Percentiles rank a stretch among this genome's conserved stretches.
These are phyloP conservation scores for Turritopsis dohrnii DNA, from an alignment of 30 jellyfish, hydroid and myxozoan species.

Conservation along the genomic window DNA sequence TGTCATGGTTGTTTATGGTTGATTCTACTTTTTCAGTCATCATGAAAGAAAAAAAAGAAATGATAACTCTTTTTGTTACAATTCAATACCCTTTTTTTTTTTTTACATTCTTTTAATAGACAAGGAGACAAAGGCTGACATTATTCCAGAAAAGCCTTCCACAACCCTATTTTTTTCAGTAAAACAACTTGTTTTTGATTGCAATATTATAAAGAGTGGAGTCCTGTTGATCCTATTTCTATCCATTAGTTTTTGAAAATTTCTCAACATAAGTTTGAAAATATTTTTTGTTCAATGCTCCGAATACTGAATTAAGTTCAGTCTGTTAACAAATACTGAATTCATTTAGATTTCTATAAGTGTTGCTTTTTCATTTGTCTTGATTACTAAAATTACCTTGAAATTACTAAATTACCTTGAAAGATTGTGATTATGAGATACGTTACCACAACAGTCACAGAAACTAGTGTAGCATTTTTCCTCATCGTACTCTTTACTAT, in stretches of 20 bases:
- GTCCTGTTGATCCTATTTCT: background rate
- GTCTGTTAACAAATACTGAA: too few relatives aligned
- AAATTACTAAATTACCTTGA: background rate
- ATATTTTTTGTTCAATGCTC: background rate
- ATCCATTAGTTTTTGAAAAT: background rate
- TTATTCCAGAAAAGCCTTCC: too few relatives aligned
- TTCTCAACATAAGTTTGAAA: background rate
- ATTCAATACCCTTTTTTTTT: too few relatives aligned
- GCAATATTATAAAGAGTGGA: background rate
- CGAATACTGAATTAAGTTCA: background rate
- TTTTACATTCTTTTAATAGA: too few relatives aligned
- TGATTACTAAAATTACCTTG: too few relatives aligned
- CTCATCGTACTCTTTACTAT: background rate
- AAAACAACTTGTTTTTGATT: too few relatives aligned
- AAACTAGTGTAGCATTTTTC: background rate
- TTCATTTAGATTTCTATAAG: too few relatives aligned
- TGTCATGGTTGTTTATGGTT: background rate
- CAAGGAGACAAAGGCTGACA: too few relatives aligned
- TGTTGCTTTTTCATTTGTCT: too few relatives aligned
- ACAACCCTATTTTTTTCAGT: too few relatives aligned
- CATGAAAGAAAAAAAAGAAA: too few relatives aligned
- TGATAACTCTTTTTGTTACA: too few relatives aligned
- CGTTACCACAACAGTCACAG: background rate
- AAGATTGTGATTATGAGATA: background rate
- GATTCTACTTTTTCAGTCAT: background rate